These are phyloP conservation scores for Drosophila bifasciata DNA, from an alignment of 1,140 invertebrate species.

Conservation along the genomic window DNA sequence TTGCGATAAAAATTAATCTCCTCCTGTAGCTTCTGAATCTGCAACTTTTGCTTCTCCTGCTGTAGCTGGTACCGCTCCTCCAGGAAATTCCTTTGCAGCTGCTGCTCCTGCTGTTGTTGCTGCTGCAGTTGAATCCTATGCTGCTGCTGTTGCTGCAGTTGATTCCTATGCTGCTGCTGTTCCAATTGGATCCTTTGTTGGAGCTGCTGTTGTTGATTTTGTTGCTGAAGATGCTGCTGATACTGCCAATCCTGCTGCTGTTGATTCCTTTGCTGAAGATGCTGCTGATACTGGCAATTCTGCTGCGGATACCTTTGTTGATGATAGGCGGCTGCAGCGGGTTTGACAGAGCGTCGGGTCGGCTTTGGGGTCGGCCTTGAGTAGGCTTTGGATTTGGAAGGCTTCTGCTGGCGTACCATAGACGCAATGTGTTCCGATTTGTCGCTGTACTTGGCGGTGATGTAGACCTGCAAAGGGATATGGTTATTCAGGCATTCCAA, in stretches of 20 bases:
- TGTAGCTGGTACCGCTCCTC: conserved; percentile 6
- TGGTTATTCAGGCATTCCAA: background rate
- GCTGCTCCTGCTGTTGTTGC: background rate
- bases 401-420: conserved; percentile 65
- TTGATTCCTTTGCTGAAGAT: background rate
- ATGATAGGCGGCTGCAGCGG: background rate
- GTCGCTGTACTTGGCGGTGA: conserved; percentile 55
- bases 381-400: background rate
- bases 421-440: conserved; percentile 70
- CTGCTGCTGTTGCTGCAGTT: background rate
- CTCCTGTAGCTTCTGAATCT: background rate
- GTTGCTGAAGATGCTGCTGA: background rate
- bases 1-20: background rate
- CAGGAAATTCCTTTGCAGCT: background rate
- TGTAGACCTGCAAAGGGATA: conserved; percentile 37
- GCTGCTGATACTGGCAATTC: background rate
- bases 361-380: background rate
- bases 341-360: background rate
- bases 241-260: background rate
- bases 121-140: conserved; percentile 13
- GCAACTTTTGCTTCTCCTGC: too few relatives aligned
- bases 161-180: background rate
- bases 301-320: background rate
- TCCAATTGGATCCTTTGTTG: background rate
- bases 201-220: background rate